Conservation (phyloP, 2,888 invertebrate species). For the Agriopis aurantiaria region DNA sequence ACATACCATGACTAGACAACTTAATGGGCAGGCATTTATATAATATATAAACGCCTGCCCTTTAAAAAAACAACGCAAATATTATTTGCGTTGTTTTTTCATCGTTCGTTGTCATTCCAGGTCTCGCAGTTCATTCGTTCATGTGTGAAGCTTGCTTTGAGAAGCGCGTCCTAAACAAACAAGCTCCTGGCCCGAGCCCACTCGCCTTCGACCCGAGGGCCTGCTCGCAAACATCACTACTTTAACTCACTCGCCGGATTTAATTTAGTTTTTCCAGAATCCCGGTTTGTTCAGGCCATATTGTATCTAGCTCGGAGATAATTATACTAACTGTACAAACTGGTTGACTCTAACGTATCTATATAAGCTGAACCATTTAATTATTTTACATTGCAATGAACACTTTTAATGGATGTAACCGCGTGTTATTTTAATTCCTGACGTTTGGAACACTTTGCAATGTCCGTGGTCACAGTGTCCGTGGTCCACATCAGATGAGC, state of each 20-base stretch:
- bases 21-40: too few species aligned
- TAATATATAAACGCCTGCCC: too few species aligned
- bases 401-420: too few species aligned
- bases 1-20: too few species aligned
- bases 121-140: background rate
- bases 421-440: too few species aligned
- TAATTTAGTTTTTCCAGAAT: slow-evolving; percentile 9
- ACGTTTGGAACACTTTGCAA: too few species aligned
- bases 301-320: background rate
- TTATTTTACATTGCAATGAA: too few species aligned
- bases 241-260: slow-evolving; percentile 8
- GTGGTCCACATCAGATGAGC: background rate
- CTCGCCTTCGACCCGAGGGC: slow-evolving; percentile 2
- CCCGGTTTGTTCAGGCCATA: slow-evolving; percentile 5
- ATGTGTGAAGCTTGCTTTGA: background rate
- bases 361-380: too few species aligned
- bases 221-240: slow-evolving; percentile 8
- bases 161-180: slow-evolving; percentile 19
- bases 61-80: too few species aligned
- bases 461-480: too few species aligned
- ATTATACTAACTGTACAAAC: background rate
- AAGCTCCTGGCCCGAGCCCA: background rate
- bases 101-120: background rate
- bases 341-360: too few species aligned
- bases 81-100: too few species aligned